Percentiles rank a stretch among this genome's conserved stretches.
Evolutionary conservation across 2,113 vertebrate species (phyloP).

Genomic region (Phycodurus eques): DNA sequence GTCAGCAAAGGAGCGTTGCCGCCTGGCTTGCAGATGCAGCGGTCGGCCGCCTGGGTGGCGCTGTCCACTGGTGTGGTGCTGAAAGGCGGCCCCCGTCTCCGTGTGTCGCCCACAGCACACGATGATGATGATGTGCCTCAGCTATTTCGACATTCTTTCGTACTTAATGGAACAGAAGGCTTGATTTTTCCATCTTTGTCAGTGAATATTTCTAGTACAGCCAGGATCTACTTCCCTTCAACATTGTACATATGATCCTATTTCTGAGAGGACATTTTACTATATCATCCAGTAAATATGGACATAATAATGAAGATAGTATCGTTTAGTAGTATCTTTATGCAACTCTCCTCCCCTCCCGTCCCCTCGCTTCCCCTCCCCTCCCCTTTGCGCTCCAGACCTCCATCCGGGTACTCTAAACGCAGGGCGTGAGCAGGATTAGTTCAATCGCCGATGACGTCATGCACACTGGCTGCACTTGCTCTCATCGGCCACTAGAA

Average conservation of each 20-base stretch:
- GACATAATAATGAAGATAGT: background rate
- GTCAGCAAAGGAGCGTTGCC: too few relatives aligned
- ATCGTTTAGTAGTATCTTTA: background rate
- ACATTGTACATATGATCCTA: background rate
- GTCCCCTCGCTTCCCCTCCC: slow-evolving; percentile 38
- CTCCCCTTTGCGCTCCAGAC: slow-evolving; percentile 55
- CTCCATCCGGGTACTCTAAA: slow-evolving; percentile 64
- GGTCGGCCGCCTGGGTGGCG: slow-evolving; percentile 69
- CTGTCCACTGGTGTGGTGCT: slow-evolving; percentile 74
- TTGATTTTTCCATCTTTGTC: background rate
- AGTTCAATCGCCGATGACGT: slow-evolving; percentile 6
- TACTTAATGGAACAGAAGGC: background rate
- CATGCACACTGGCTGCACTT: slow-evolving; percentile 47
- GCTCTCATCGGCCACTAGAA: slow-evolving; percentile 63
- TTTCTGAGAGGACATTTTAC: background rate
- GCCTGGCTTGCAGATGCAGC: slow-evolving; percentile 47
- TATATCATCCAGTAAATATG: background rate
- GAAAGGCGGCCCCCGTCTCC: slow-evolving; percentile 56
- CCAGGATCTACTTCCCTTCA: background rate
- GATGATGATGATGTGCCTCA: background rate
- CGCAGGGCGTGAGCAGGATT: slow-evolving; percentile 14
- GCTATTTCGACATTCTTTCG: background rate
- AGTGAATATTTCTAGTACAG: background rate
- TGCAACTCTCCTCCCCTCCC: background rate
- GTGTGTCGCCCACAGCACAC: slow-evolving; percentile 37